phyloP scores from a whole-genome alignment of 2,113 vertebrate genomes.

The Xiphophorus maculatus region DNA sequence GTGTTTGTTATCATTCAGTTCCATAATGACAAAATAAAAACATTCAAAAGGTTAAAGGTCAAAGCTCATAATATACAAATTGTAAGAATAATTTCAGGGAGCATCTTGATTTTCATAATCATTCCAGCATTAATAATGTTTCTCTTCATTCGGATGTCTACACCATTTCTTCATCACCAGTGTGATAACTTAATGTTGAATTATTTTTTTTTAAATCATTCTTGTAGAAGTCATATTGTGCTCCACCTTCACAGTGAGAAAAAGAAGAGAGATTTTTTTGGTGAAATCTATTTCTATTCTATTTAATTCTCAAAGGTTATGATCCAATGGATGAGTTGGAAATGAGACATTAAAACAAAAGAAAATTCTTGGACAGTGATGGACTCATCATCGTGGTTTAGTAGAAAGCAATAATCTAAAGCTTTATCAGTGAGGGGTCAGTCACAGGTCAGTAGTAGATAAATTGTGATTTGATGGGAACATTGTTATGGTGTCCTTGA shows the following conservation, averaged over 20 bases:
- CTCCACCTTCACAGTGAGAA: too few relatives aligned
- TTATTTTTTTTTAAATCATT: not conserved
- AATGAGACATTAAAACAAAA: not conserved
- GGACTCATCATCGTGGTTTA: not conserved
- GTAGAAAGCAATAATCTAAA: not conserved
- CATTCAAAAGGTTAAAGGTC: slow-evolving; percentile 16
- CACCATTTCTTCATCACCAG: not conserved
- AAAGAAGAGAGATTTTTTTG: too few relatives aligned
- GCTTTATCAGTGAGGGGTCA: not conserved
- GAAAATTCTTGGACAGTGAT: not conserved
- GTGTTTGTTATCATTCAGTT: slow-evolving; percentile 33
- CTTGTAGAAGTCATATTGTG: too few relatives aligned
- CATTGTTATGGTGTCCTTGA: too few relatives aligned
- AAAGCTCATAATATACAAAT: not conserved
- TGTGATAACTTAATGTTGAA: not conserved
- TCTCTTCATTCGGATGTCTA: not conserved
- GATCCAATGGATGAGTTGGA: too few relatives aligned
- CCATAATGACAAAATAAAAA: not conserved
- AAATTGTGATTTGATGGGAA: too few relatives aligned
- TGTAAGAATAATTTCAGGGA: not conserved
- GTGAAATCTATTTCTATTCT: too few relatives aligned
- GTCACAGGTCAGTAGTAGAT: not conserved
- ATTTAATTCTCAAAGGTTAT: too few relatives aligned
- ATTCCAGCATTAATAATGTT: not conserved
- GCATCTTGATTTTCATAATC: not conserved